phyloP scores from a whole-genome alignment of 92 coral and sea anemone species.

The Phenganax marumi region DNA sequence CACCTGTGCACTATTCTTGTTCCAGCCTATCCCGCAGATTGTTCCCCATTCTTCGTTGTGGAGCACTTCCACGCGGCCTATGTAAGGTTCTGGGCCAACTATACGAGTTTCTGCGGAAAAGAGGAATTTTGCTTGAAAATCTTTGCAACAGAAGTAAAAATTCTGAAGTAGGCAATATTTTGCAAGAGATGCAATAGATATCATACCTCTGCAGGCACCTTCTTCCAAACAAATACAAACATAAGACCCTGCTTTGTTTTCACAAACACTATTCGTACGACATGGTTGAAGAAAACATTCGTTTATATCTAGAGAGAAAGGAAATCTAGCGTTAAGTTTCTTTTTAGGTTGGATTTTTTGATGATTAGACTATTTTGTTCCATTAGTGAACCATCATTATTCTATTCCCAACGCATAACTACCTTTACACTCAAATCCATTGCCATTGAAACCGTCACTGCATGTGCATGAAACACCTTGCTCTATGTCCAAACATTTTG shows the following conservation, averaged over 20 bases:
- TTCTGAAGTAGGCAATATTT: not conserved
- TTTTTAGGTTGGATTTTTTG: no score
- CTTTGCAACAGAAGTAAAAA: not conserved
- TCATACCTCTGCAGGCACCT: slow-evolving; percentile 32
- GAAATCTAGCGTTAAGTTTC: not conserved
- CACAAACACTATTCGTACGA: slow-evolving; percentile 10
- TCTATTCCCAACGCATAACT: no score
- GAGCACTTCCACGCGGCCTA: slow-evolving; percentile 32
- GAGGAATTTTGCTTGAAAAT: not conserved
- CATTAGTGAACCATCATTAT: no score
- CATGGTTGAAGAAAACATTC: slow-evolving; percentile 25
- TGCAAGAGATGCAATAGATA: not conserved
- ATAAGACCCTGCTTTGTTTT: slow-evolving; percentile 30
- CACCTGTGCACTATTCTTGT: slow-evolving; percentile 19
- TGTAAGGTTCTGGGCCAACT: not conserved
- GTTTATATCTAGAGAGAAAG: slow-evolving; percentile 5
- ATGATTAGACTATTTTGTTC: no score
- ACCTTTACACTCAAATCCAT: no score
- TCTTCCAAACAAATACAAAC: slow-evolving; percentile 5
- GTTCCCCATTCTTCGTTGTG: slow-evolving; percentile 45
- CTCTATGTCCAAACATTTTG: no score
- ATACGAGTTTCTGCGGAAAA: slow-evolving; percentile 29
- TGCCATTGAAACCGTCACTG: no score
- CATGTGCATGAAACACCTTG: no score
- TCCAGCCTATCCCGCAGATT: slow-evolving; percentile 29